Evolutionary conservation across 1,140 invertebrate genomes (phyloP).

Genomic region (Ips typographus): DNA sequence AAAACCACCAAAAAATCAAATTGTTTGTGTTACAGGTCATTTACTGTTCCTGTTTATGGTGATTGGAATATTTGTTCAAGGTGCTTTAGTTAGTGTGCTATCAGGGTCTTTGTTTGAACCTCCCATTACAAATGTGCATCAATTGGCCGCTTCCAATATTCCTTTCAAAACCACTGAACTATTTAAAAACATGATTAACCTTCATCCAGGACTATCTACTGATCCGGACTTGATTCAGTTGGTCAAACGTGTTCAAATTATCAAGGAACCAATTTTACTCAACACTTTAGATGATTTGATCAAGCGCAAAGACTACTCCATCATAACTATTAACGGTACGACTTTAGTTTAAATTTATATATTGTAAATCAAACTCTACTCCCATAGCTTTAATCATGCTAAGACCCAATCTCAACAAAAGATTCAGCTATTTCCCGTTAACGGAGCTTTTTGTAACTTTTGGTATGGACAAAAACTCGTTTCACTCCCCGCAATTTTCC

Average conservation of each 20-base stretch:
- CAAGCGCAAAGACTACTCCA: neutral
- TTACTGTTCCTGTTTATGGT: conserved; percentile 6
- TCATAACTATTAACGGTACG: neutral
- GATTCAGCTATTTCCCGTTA: neutral
- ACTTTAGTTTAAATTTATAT: neutral
- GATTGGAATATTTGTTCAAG: conserved; percentile 1
- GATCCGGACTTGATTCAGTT: neutral
- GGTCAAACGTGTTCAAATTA: neutral
- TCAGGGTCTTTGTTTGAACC: conserved; percentile 2
- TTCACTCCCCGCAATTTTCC: neutral
- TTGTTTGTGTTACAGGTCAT: neutral
- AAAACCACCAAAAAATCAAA: neutral
- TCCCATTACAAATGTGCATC: neutral
- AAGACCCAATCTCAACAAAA: neutral
- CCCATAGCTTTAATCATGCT: neutral
- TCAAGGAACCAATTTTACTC: neutral
- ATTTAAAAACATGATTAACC: neutral
- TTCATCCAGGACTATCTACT: neutral
- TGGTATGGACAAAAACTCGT: conserved; percentile 9
- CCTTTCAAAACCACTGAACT: neutral
- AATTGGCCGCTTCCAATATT: neutral
- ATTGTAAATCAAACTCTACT: neutral
- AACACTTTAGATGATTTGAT: neutral
- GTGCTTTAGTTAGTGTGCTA: neutral
- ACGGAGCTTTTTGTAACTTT: neutral